phyloP scores from a whole-genome alignment of 2,797 vertebrate species.

The Enteromius unitaeniatus region DNA sequence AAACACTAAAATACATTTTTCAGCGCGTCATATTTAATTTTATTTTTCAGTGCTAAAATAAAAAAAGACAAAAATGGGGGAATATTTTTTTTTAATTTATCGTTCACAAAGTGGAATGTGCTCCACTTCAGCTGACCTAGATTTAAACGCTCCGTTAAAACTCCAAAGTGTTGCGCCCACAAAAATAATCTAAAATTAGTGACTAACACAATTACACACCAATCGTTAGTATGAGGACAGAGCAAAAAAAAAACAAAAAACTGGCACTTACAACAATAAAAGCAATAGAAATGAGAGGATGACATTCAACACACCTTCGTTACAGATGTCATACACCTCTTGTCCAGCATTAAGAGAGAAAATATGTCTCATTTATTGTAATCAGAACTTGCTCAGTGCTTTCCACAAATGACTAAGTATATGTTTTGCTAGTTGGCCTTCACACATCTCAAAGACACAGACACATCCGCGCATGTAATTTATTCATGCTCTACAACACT shows the following conservation, averaged over 20 bases:
- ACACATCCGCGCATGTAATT: slow-evolving; percentile 47
- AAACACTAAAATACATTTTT: too few relatives aligned
- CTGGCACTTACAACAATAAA: slow-evolving; percentile 36
- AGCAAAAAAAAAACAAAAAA: slow-evolving; percentile 29
- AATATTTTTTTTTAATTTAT: background rate
- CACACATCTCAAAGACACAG: slow-evolving; percentile 49
- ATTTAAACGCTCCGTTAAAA: slow-evolving; percentile 32
- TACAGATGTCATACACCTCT: slow-evolving; percentile 79
- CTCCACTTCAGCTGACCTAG: slow-evolving; percentile 45
- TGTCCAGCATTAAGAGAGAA: slow-evolving; percentile 76
- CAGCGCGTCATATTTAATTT: background rate
- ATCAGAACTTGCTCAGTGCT: slow-evolving; percentile 38
- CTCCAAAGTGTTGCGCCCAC: background rate
- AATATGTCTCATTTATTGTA: slow-evolving; percentile 70
- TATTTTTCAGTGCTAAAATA: background rate
- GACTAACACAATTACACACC: background rate
- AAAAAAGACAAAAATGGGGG: too few relatives aligned
- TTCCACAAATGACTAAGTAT: slow-evolving; percentile 31
- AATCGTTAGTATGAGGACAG: slow-evolving; percentile 29
- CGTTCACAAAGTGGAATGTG: slow-evolving; percentile 35
- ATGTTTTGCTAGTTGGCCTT: slow-evolving; percentile 29
- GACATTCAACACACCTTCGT: slow-evolving; percentile 76
- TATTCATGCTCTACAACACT: slow-evolving; percentile 48
- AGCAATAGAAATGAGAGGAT: slow-evolving; percentile 55
- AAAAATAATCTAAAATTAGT: background rate